A percentile compares a stretch with the other conserved stretches of the same genome.
Evolutionary conservation across 2,113 vertebrate species (phyloP).

Genomic region (Mesoclemmys tuberculata): DNA sequence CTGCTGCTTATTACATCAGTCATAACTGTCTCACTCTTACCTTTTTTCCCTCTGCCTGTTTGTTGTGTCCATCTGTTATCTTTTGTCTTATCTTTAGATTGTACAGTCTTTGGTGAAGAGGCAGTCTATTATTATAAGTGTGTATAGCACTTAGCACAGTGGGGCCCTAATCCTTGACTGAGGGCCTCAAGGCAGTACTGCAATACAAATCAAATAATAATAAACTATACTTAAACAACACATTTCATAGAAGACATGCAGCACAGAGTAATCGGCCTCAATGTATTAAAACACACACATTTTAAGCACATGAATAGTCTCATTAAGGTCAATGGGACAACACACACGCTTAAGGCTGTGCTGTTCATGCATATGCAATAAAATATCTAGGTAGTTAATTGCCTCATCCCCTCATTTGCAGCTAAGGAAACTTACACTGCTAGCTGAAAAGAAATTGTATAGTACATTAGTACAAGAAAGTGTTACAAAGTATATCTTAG

Average conservation of each 20-base stretch:
- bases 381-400: not conserved
- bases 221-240: fast-evolving
- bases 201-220: not conserved
- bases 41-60: not conserved
- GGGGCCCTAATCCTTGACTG: not conserved
- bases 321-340: not conserved
- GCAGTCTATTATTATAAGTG: not conserved
- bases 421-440: not conserved
- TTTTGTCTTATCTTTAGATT: not conserved
- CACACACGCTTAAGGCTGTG: not conserved
- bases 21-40: not conserved
- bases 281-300: fast-evolving
- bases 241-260: not conserved
- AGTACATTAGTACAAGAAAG: not conserved
- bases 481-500: not conserved
- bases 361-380: not conserved
- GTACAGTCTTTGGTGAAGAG: not conserved
- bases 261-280: not conserved
- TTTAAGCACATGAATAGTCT: not conserved
- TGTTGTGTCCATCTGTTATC: not conserved
- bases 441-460: not conserved
- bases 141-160: not conserved
- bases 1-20: not conserved
- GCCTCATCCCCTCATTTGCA: not conserved
- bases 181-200: not conserved